phyloP scores from a whole-genome alignment of 1,140 invertebrate species.

The Lepidurus arcticus region DNA sequence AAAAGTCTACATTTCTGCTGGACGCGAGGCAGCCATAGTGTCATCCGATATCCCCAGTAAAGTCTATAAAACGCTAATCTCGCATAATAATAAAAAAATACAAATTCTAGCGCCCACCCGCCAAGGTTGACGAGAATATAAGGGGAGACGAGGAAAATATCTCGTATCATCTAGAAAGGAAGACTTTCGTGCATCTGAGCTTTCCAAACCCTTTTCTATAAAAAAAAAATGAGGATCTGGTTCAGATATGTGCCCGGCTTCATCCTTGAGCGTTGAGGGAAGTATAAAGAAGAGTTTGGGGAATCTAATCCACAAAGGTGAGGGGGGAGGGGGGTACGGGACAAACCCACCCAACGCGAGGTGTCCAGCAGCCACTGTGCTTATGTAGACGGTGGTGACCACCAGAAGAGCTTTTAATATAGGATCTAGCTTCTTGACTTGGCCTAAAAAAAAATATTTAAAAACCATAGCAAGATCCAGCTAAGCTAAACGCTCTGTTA shows the following conservation, averaged over 20 bases:
- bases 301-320: no score
- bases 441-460: neutral
- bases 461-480: slow-evolving; percentile 9
- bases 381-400: neutral
- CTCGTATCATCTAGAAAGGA: neutral
- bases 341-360: slow-evolving; percentile 12
- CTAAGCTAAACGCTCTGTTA: slow-evolving; percentile 2
- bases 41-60: neutral
- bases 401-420: neutral
- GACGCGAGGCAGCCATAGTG: neutral
- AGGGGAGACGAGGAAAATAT: neutral
- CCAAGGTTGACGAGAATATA: neutral
- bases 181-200: neutral
- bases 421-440: neutral
- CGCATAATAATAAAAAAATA: neutral
- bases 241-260: no score
- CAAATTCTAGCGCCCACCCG: neutral
- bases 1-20: neutral
- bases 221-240: no score
- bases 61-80: neutral
- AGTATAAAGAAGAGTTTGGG: no score
- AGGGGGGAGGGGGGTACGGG: no score
- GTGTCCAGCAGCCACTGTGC: neutral
- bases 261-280: no score
- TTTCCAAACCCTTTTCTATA: no score